Evolutionary conservation across 2,797 vertebrate species (phyloP).

Genomic region (Rhincodon typus): DNA sequence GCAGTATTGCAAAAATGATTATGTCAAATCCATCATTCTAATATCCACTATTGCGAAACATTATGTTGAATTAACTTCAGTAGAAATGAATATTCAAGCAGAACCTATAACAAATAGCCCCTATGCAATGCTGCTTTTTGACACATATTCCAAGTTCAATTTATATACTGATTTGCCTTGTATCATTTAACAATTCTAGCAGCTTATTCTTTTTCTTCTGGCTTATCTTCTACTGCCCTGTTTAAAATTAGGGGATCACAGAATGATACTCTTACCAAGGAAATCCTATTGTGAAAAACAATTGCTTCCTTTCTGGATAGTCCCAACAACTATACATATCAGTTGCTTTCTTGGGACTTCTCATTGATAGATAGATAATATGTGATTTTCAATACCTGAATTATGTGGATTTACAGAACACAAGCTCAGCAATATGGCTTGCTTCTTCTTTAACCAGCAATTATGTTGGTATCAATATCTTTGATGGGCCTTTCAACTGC

Average conservation of each 20-base stretch:
- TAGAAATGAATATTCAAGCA: neutral
- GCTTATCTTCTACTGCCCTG: neutral
- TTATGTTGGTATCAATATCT: slow-evolving; percentile 13
- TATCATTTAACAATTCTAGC: neutral
- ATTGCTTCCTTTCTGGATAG: neutral
- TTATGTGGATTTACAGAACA: neutral
- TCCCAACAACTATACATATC: neutral
- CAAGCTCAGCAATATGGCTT: neutral
- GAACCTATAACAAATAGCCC: neutral
- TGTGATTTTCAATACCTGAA: neutral
- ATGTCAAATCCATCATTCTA: neutral
- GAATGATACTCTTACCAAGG: neutral
- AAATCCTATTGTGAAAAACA: neutral
- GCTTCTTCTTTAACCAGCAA: neutral
- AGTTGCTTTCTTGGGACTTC: neutral
- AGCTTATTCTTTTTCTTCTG: neutral
- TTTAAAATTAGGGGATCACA: neutral
- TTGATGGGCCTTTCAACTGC: neutral
- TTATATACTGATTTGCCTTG: neutral
- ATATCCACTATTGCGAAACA: neutral
- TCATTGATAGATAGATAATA: neutral
- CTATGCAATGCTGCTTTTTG: neutral
- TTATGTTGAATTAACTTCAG: neutral
- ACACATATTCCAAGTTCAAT: neutral
- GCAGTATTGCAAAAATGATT: neutral